phyloP scores from a whole-genome alignment of 2,888 invertebrate species.

The Torymus tubicola region DNA sequence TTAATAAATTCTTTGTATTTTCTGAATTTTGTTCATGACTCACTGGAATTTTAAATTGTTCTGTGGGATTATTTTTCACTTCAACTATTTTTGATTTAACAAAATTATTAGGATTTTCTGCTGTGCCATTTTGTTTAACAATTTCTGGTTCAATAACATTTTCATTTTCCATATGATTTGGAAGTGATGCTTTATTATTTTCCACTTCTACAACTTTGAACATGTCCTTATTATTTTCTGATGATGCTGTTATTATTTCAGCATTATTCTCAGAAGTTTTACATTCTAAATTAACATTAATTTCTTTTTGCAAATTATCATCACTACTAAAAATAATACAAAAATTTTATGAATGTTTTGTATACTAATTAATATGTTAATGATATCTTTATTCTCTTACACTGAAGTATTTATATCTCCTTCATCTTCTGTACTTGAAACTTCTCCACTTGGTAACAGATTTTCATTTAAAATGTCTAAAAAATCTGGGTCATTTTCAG shows the following conservation, averaged over 20 bases:
- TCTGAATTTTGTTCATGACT: neutral
- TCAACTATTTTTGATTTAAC: neutral
- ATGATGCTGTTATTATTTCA: conserved; percentile 10
- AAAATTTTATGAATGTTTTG: conserved; percentile 1
- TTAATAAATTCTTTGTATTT: neutral
- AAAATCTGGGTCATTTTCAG: conserved; percentile 52
- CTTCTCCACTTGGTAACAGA: conserved; percentile 18
- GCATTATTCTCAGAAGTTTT: neutral
- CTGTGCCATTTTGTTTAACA: too few species aligned
- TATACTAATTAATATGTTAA: neutral
- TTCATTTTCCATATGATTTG: neutral
- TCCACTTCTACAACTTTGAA: neutral
- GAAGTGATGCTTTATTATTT: neutral
- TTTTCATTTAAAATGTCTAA: conserved; percentile 26
- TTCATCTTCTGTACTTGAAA: conserved; percentile 35
- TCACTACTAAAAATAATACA: neutral
- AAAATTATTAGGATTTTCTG: neutral
- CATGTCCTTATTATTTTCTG: neutral
- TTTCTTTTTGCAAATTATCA: conserved; percentile 21
- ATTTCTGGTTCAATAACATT: too few species aligned
- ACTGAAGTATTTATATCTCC: conserved; percentile 9
- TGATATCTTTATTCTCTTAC: conserved; percentile 20
- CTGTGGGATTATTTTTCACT: conserved; percentile 10
- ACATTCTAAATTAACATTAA: neutral
- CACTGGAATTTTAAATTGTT: neutral